Base-by-base conservation (phyloP, 1,140 invertebrate genomes). In the Drosophila miranda region DNA sequence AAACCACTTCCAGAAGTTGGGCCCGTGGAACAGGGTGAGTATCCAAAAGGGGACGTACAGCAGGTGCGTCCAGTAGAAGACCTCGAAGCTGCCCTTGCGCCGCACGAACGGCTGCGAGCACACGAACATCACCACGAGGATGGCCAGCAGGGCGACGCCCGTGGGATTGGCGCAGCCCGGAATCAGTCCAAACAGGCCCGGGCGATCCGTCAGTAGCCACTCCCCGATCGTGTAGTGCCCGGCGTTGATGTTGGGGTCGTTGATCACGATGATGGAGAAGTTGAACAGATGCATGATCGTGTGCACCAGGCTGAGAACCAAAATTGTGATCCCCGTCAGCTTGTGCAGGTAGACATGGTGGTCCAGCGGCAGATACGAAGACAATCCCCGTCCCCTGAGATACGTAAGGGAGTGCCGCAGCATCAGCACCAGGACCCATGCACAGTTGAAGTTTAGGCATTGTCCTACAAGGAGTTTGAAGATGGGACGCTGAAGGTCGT, bases 1-100 rank as follows among this genome's bases (percentile, higher is more conserved):
- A 83, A 99, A 97, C 98, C 98, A 99, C 90, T 97, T 98, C 97
- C 97, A 99, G 90, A 98, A 99, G 82, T 96, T 97, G 0, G 97
- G 96, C 0, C 94, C 97, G 89, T 99, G 98, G 34, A 98, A 92
- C 16, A 98, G 94, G 3, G 95, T 92, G 0, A 98, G 91, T 28
- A 97, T 92, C 96, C 95, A 98, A 89, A 98, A 99, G 0, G 96
- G 95, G 13, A 98, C 92, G 90, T 98, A 99, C 38, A 99, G 91
- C 30, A 98, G 92, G 92, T 99, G 98, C 0, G 96, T 97, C 96
- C 97, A 98, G 90, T 99, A 99, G 89, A 99, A 99, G 26, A 99
- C 93, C 94, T 99, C 97, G 91, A 99, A 99, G 79, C 95, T 96
- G n/a, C 98, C 98, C 30, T 95, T 95, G 59, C 97, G 92, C 53